phyloP scores from a whole-genome alignment of 2,797 vertebrate species.

The Falco biarmicus region DNA sequence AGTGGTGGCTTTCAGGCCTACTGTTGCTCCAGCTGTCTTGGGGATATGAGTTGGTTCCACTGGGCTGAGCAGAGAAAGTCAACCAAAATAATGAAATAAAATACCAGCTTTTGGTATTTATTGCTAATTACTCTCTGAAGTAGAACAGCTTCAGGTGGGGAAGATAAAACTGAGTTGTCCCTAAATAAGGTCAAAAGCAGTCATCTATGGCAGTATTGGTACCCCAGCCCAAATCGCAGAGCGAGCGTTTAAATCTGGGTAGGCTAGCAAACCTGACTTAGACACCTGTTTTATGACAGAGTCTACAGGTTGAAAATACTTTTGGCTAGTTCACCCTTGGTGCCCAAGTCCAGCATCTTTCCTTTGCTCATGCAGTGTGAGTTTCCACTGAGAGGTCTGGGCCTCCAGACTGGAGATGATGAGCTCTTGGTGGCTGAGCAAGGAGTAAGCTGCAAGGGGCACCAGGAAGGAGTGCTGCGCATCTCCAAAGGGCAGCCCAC shows the following conservation, averaged over 20 bases:
- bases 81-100: neutral
- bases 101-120: neutral
- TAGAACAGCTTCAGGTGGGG: neutral
- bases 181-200: neutral
- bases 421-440: fast-evolving
- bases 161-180: neutral
- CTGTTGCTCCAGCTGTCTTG: fast-evolving
- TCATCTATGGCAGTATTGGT: neutral
- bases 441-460: no score
- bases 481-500: neutral
- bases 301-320: neutral
- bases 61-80: neutral
- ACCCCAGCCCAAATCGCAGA: fast-evolving
- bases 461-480: fast-evolving
- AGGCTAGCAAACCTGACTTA: neutral
- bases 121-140: neutral
- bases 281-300: neutral
- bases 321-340: neutral
- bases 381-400: neutral
- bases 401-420: fast-evolving
- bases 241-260: neutral
- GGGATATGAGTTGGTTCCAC: neutral
- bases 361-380: neutral
- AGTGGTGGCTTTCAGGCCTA: fast-evolving
- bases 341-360: neutral